Evolutionary conservation across 2,797 vertebrate genomes (phyloP).

Genomic region (Melopsittacus undulatus): DNA sequence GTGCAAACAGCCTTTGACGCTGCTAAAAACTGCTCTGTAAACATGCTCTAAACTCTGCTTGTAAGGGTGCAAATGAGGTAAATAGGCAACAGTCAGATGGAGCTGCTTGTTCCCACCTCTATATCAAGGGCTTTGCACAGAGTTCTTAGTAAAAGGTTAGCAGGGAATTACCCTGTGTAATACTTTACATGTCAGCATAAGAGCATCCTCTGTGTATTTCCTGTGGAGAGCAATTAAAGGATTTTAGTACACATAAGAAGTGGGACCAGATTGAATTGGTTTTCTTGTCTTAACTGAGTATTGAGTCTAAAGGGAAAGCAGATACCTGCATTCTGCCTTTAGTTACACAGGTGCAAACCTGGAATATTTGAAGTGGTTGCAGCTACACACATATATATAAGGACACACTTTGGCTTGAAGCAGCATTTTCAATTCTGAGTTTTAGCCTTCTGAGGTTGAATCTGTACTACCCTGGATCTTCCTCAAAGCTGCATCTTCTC

Average conservation of each 20-base stretch:
- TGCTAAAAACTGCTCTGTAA: not conserved
- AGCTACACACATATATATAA: not conserved
- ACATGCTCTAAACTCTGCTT: not conserved
- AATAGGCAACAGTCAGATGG: not conserved
- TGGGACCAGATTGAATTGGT: conserved; percentile 56
- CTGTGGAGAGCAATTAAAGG: conserved; percentile 37
- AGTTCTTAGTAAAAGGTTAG: not conserved
- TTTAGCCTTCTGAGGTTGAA: not conserved
- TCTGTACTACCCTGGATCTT: not conserved
- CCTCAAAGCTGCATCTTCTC: not conserved
- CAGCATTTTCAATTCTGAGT: not conserved
- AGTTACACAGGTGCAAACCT: conserved; percentile 21
- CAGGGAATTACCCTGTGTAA: not conserved
- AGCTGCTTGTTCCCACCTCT: not conserved
- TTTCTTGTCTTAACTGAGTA: not conserved
- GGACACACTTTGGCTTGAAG: not conserved
- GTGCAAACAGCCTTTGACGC: not conserved
- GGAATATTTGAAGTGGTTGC: not conserved
- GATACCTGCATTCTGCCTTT: not conserved
- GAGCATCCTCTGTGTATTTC: conserved; percentile 8
- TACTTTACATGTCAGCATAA: not conserved
- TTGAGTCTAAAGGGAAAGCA: not conserved
- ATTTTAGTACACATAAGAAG: conserved; percentile 64
- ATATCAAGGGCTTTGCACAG: not conserved
- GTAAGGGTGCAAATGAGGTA: not conserved